These are phyloP conservation scores for Meleagris gallopavo DNA, from an alignment of 2,113 vertebrate genomes.

Conservation along the genomic window DNA sequence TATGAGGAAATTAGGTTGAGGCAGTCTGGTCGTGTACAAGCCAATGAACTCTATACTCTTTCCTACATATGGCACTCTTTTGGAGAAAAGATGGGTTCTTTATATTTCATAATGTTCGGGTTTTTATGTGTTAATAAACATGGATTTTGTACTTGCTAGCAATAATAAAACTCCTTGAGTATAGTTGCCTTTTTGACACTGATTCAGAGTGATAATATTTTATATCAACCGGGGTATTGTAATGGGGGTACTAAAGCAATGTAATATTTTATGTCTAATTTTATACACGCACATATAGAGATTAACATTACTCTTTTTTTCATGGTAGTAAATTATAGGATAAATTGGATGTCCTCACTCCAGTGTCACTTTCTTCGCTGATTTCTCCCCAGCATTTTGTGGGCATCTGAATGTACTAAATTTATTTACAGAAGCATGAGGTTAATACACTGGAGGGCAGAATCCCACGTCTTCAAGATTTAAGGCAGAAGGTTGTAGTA, in stretches of 20 bases:
- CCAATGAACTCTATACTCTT: neutral
- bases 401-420: neutral
- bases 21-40: neutral
- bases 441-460: neutral
- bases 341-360: neutral
- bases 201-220: neutral
- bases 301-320: neutral
- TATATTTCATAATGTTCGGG: neutral
- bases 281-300: neutral
- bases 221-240: neutral
- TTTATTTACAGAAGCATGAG: neutral
- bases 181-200: neutral
- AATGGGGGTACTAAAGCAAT: neutral
- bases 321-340: neutral
- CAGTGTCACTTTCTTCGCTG: neutral
- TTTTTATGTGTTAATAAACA: neutral
- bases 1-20: neutral
- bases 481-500: neutral
- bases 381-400: neutral
- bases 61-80: neutral
- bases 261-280: fast-evolving
- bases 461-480: neutral
- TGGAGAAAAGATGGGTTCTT: neutral
- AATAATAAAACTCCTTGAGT: neutral
- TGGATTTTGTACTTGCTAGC: neutral